Conservation (phyloP, 2,888 invertebrate species). For the Ptycholaimellus sp. region DNA sequence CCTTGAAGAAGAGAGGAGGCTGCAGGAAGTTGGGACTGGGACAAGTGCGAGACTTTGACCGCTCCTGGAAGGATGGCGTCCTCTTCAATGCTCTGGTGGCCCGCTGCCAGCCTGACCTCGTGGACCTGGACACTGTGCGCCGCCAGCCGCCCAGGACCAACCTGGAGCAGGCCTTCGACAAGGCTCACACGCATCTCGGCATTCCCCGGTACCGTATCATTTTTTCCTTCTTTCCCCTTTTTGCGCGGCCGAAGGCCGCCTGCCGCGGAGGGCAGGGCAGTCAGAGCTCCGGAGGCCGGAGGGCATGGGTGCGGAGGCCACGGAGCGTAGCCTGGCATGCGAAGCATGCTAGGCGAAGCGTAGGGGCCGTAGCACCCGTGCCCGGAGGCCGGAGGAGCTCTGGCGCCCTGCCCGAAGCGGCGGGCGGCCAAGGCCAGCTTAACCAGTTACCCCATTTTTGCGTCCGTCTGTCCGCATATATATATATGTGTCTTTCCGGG, state of each 20-base stretch:
- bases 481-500: too few relatives aligned
- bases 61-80: constrained; percentile 22
- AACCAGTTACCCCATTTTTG: too few relatives aligned
- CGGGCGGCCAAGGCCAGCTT: too few relatives aligned
- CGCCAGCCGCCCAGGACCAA: constrained; percentile 16
- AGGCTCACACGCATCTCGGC: constrained; percentile 19
- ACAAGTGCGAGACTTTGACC: constrained; percentile 25
- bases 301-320: not conserved
- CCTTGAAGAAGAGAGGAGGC: too few relatives aligned
- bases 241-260: not conserved
- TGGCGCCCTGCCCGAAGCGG: too few relatives aligned
- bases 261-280: not conserved
- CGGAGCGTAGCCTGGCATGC: not conserved
- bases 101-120: constrained; percentile 19
- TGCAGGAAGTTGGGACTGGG: too few relatives aligned
- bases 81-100: constrained; percentile 22
- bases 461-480: too few relatives aligned
- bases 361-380: too few relatives aligned
- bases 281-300: not conserved
- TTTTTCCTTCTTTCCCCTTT: not conserved
- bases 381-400: too few relatives aligned
- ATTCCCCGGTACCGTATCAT: constrained; percentile 9
- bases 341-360: too few relatives aligned
- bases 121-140: constrained; percentile 17
- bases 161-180: constrained; percentile 19